phyloP scores from a whole-genome alignment of 2,797 vertebrate species.

The Lycodopsis pacificus region DNA sequence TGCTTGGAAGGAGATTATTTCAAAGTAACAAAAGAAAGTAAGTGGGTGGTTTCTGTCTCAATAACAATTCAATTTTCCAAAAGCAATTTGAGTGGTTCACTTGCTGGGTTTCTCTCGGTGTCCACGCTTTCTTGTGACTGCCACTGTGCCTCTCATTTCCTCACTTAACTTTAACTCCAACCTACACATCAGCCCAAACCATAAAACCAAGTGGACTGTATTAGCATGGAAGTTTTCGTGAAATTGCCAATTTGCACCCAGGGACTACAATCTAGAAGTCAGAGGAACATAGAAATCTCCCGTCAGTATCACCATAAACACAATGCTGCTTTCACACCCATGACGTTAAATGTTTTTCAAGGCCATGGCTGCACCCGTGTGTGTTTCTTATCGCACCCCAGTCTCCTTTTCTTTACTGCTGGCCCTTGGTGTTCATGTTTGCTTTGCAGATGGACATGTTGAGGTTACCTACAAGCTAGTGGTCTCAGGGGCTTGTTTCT shows the following conservation, averaged over 20 bases:
- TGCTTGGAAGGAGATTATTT: constrained; percentile 6
- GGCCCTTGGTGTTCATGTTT: background rate
- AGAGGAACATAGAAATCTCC: background rate
- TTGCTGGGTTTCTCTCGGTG: background rate
- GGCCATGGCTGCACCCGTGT: background rate
- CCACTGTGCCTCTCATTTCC: background rate
- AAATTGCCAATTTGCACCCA: constrained; percentile 2
- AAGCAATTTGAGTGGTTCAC: constrained; percentile 1
- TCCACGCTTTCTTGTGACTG: background rate
- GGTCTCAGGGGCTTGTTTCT: background rate
- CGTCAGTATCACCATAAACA: background rate
- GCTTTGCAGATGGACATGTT: background rate
- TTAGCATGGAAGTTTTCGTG: constrained; percentile 10
- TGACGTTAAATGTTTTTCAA: background rate
- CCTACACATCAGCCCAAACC: background rate
- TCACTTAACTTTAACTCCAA: constrained; percentile 17
- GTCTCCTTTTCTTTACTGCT: background rate
- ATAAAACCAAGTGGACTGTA: constrained; percentile 7
- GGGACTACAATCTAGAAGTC: background rate
- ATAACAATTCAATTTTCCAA: background rate
- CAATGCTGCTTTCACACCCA: constrained; percentile 7
- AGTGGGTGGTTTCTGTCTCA: background rate
- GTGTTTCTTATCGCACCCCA: background rate
- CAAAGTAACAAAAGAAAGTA: background rate
- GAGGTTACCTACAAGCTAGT: background rate